A percentile compares a stretch with the other conserved stretches of the same genome.
These are phyloP conservation scores for Campylorhamphus procurvoides DNA, from an alignment of 2,113 vertebrate species.

Conservation along the genomic window DNA sequence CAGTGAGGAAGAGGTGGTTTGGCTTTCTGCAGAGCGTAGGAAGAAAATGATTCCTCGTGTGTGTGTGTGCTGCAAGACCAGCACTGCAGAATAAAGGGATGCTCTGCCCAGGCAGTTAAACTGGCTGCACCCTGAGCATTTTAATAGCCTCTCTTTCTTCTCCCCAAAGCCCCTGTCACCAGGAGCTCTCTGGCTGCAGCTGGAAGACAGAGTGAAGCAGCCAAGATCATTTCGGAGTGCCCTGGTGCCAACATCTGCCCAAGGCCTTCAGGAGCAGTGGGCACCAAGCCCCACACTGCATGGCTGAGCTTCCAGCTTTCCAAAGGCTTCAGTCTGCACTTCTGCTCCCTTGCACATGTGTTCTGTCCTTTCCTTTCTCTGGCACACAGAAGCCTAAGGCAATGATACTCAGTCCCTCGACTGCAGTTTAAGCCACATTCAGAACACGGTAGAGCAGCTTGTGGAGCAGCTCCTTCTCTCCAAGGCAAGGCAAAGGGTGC, in stretches of 20 bases:
- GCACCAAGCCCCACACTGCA: not conserved
- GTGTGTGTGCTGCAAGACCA: constrained; percentile 4
- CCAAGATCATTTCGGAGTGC: not conserved
- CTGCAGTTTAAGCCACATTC: not conserved
- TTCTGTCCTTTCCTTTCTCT: not conserved
- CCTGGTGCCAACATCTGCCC: not conserved
- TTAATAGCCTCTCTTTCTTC: not conserved
- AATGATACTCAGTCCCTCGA: not conserved
- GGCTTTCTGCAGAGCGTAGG: constrained; percentile 46
- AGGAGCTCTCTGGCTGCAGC: not conserved
- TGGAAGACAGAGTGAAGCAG: not conserved
- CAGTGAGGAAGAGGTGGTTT: constrained; percentile 59
- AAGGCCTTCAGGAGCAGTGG: not conserved
- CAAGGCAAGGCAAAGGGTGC: not conserved
- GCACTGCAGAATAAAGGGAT: not conserved
- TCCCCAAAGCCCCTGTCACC: constrained; percentile 4
- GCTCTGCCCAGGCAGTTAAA: constrained; percentile 5
- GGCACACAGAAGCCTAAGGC: not conserved
- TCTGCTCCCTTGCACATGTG: not conserved
- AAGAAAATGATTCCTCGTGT: constrained; percentile 37
- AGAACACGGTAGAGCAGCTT: not conserved
- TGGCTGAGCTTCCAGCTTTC: not conserved
- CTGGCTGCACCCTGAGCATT: not conserved
- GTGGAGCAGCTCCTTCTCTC: not conserved
- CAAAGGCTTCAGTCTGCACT: not conserved